Percentiles rank a stretch among this genome's conserved stretches.
Evolutionary conservation across 2,797 vertebrate species (phyloP).

Genomic region (Prionace glauca): DNA sequence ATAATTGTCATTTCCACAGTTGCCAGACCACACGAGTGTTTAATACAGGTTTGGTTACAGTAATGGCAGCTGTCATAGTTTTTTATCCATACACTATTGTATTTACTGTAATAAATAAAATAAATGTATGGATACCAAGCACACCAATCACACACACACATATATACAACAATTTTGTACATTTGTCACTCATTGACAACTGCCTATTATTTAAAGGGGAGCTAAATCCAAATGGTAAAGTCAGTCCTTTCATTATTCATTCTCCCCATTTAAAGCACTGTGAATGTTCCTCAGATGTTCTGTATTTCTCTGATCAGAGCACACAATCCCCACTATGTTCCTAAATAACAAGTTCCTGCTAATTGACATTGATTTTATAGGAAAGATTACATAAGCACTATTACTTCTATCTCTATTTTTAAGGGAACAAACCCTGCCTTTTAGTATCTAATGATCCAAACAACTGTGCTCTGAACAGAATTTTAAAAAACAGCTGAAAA

Average conservation of each 20-base stretch:
- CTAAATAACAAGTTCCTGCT: neutral
- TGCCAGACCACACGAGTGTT: conserved; percentile 20
- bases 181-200: conserved; percentile 17
- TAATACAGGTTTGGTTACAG: conserved; percentile 29
- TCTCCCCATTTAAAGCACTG: neutral
- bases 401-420: neutral
- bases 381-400: neutral
- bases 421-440: neutral
- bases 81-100: conserved; percentile 29
- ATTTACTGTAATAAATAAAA: conserved; percentile 27
- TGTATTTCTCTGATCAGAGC: conserved; percentile 9
- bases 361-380: neutral
- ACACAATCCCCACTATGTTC: neutral
- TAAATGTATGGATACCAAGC: conserved; percentile 29
- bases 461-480: conserved; percentile 28
- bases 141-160: conserved; percentile 4
- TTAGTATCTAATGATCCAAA: conserved; percentile 3
- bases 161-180: conserved; percentile 13
- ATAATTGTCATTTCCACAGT: conserved; percentile 16
- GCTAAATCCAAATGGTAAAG: conserved; percentile 34
- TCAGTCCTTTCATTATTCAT: conserved; percentile 20
- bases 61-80: conserved; percentile 18
- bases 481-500: conserved; percentile 20
- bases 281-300: conserved; percentile 14
- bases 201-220: conserved; percentile 28